These are phyloP conservation scores for Toxonevra muliebris DNA, from an alignment of 2,888 invertebrate genomes.

Conservation along the genomic window DNA sequence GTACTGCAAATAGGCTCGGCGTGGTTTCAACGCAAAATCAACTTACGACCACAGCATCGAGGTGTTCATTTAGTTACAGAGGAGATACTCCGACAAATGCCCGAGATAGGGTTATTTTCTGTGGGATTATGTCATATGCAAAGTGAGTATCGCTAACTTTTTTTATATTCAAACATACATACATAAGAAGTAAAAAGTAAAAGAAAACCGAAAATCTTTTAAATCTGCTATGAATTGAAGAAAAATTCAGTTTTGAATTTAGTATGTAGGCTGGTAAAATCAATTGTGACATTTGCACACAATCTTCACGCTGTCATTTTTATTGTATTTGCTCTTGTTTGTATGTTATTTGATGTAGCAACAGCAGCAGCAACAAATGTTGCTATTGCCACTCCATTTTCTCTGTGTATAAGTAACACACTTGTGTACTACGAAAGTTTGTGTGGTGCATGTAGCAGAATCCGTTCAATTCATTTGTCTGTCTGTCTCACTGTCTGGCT, in stretches of 20 bases:
- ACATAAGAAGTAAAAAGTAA: background rate
- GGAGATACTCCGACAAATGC: conserved; percentile 93
- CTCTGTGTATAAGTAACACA: no score
- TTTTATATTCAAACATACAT: background rate
- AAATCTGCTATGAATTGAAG: background rate
- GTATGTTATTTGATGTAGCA: no score
- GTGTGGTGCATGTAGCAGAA: no score
- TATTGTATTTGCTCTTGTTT: no score
- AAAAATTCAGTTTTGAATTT: background rate
- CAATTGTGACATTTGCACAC: no score
- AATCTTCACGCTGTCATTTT: no score
- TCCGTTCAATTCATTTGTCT: no score
- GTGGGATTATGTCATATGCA: conserved; percentile 97
- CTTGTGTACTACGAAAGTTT: no score
- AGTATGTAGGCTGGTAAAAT: no score
- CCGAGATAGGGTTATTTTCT: conserved; percentile 92
- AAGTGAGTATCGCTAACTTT: conserved; percentile 74
- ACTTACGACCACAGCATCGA: conserved; percentile 93
- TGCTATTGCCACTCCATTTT: no score
- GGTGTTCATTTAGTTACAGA: conserved; percentile 97
- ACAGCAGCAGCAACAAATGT: no score
- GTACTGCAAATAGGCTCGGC: conserved; percentile 95
- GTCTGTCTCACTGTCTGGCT: no score
- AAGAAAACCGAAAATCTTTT: background rate
- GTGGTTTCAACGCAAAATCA: conserved; percentile 98